Base-by-base conservation (phyloP, 1,140 invertebrate genomes). In the Camponotus floridanus region DNA sequence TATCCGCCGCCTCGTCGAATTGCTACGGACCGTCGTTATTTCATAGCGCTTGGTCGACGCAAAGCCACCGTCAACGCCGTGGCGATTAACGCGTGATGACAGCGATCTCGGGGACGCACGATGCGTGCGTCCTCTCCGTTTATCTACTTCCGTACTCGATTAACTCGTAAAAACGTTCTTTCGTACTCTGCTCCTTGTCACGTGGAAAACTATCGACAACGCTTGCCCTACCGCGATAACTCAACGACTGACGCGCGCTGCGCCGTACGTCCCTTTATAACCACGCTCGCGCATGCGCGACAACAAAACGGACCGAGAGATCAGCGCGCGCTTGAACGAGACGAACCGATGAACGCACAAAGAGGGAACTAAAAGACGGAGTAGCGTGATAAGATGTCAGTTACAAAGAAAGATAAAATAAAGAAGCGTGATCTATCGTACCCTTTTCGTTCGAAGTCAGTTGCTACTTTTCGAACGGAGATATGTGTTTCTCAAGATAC, bases 1-100 rank as follows among this genome's bases (percentile, higher is more conserved):
- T 87, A 71, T 59, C 62, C 64, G 78, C 84, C 67, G 86, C 91
- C 89, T 87, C 74, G 76, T 90, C 71, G 90, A 92, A 91, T 85
- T 71, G 91, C 85, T 91, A 48, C 57, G 85, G 73, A 76, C 78
- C 68, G 86, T 87, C 76, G 89, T 93, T 94, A 94, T 93, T 94
- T 94, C 94, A 95, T 95, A 80, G 84, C 91, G 92, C 67, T 45
- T 13, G 42, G 18, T 26, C 33, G 57, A 8, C 51, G 68, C 26
- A 45, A 78, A 26, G 13, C 57, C 45, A 21, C 21, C 45, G 42
- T 3, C 39, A 55, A 59, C 67, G 39, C 68, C 79, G 55, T 73
- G 39, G 26, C 18, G 62, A 73, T 45, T 57, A 36, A 48, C 11
- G 15, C 73, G n/a, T 2, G 51, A 36, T 45, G 36, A 39, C 26